Evolutionary conservation across 2,888 invertebrate genomes (phyloP).

Genomic region (Anorthoa munda): DNA sequence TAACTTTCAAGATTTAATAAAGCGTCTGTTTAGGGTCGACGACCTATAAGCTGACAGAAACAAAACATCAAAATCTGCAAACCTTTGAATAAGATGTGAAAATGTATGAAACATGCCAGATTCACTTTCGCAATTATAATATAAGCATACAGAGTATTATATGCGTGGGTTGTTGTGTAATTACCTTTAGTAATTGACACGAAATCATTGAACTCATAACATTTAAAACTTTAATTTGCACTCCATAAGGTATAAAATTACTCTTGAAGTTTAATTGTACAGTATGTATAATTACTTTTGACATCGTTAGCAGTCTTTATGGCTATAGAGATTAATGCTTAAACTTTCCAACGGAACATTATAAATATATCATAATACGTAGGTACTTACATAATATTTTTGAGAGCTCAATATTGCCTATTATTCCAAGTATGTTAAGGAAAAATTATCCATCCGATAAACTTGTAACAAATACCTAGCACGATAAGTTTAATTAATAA

Average conservation of each 20-base stretch:
- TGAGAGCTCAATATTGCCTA: neutral
- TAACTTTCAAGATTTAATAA: conserved; percentile 1
- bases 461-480: conserved; percentile 9
- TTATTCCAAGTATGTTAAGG: conserved; percentile 23
- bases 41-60: conserved; percentile 35
- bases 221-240: conserved; percentile 34
- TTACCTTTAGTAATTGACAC: conserved; percentile 39
- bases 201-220: conserved; percentile 34
- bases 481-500: conserved; percentile 18
- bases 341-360: conserved; percentile 47
- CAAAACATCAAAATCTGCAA: conserved; percentile 2
- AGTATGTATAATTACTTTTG: conserved; percentile 40
- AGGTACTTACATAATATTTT: conserved; percentile 4
- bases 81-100: conserved; percentile 3
- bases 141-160: conserved; percentile 42
- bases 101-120: conserved; percentile 7
- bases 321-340: conserved; percentile 26
- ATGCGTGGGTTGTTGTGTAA: conserved; percentile 39
- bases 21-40: conserved; percentile 16
- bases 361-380: neutral
- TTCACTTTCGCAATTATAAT: conserved; percentile 48
- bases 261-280: conserved; percentile 17
- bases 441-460: conserved; percentile 11
- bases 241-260: conserved; percentile 31
- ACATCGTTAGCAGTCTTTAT: conserved; percentile 33